Conservation (phyloP, 2,888 invertebrate species). For the Campaea margaritaria region DNA sequence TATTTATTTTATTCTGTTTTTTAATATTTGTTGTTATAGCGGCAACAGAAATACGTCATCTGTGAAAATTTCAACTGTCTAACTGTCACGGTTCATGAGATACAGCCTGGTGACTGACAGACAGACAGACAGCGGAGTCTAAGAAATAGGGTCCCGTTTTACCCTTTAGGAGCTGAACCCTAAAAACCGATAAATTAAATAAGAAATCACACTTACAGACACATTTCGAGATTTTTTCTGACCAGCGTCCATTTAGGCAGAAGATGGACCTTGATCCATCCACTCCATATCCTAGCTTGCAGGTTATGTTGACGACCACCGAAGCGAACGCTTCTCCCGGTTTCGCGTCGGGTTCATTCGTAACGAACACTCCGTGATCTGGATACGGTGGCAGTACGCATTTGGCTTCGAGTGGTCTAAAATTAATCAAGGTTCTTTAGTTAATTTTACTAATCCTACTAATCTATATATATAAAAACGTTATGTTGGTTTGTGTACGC, state of each 20-base stretch:
- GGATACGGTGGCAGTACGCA: slow-evolving; percentile 63
- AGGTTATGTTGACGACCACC: slow-evolving; percentile 58
- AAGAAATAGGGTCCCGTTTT: too few species aligned
- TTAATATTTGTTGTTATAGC: too few species aligned
- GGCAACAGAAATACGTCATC: too few species aligned
- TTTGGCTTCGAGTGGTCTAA: slow-evolving; percentile 26
- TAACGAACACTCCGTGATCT: slow-evolving; percentile 56
- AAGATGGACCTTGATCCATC: slow-evolving; percentile 40
- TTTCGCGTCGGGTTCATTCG: slow-evolving; percentile 47
- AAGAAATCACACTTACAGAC: slow-evolving; percentile 44
- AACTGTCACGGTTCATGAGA: too few species aligned
- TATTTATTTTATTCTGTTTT: too few species aligned
- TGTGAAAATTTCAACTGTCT: too few species aligned
- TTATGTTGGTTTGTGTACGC: too few species aligned
- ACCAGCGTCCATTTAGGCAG: slow-evolving; percentile 63
- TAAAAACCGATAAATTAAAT: neutral
- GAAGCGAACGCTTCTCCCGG: slow-evolving; percentile 55
- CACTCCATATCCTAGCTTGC: slow-evolving; percentile 57
- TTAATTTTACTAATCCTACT: too few species aligned
- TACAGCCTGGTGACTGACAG: too few species aligned
- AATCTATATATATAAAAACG: too few species aligned
- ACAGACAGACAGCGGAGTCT: neutral
- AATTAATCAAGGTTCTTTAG: slow-evolving; percentile 1
- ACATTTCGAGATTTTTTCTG: slow-evolving; percentile 43
- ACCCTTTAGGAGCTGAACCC: slow-evolving; percentile 5